Conservation (phyloP, 2,888 invertebrate genomes). For the Agriopis aurantiaria region DNA sequence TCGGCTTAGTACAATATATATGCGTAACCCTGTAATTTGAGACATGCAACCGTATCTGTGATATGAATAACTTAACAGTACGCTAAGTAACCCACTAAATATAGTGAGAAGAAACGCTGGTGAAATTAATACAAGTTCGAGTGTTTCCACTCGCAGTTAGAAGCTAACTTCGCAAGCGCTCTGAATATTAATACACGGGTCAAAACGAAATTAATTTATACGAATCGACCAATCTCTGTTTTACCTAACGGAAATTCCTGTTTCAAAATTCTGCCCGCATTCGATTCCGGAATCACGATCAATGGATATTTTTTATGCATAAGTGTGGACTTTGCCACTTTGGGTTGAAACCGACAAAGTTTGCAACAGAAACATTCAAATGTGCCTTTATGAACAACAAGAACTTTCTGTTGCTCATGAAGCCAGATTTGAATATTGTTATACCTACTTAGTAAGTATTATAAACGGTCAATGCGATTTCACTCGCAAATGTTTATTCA, state of each 20-base stretch:
- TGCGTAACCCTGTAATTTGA: not conserved
- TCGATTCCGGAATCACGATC: slow-evolving; percentile 69
- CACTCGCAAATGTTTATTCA: not conserved
- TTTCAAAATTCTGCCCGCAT: slow-evolving; percentile 75
- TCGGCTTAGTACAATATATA: not conserved
- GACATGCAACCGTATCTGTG: not conserved
- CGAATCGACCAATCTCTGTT: slow-evolving; percentile 76
- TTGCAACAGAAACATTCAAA: slow-evolving; percentile 2
- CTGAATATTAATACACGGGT: slow-evolving; percentile 84
- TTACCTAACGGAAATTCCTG: slow-evolving; percentile 69
- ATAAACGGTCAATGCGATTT: not conserved
- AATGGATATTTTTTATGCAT: slow-evolving; percentile 37
- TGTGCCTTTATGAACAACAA: not conserved
- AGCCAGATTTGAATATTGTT: not conserved
- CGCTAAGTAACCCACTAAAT: slow-evolving; percentile 51
- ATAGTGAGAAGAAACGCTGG: slow-evolving; percentile 63
- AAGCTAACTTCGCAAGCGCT: slow-evolving; percentile 80
- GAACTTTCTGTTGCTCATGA: not conserved
- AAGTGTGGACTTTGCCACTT: slow-evolving; percentile 30
- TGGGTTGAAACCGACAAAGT: slow-evolving; percentile 13
- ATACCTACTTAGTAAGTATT: not conserved
- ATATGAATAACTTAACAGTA: slow-evolving; percentile 30
- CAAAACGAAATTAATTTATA: slow-evolving; percentile 82
- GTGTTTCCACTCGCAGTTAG: slow-evolving; percentile 78
- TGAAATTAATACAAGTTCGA: slow-evolving; percentile 77